These are phyloP conservation scores for Alethe castanea DNA, from an alignment of 2,113 vertebrate genomes.

Conservation along the genomic window DNA sequence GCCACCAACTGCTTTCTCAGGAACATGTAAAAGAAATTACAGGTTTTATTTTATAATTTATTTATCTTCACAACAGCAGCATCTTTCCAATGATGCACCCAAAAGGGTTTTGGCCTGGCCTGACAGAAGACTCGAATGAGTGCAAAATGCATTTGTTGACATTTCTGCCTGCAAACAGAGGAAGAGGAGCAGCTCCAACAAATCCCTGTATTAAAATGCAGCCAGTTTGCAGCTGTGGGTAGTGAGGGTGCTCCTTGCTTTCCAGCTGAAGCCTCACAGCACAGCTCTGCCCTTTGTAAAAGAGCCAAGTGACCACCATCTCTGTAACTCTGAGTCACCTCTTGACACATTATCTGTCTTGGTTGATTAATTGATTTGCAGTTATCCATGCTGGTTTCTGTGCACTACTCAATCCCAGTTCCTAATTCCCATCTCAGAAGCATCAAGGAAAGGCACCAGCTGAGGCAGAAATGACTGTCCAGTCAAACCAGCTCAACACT, in stretches of 20 bases:
- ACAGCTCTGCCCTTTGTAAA: background rate
- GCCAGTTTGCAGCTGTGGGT: background rate
- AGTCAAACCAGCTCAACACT: accelerated
- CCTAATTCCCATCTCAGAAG: background rate
- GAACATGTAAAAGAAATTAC: background rate
- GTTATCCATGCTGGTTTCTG: background rate
- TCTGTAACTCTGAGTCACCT: background rate
- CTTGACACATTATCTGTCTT: background rate
- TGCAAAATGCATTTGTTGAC: background rate
- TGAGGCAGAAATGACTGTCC: background rate
- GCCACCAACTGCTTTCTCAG: background rate
- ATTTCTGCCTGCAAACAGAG: background rate
- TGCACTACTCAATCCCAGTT: background rate
- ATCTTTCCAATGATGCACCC: background rate
- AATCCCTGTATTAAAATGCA: accelerated
- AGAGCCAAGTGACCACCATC: background rate
- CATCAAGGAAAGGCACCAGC: background rate
- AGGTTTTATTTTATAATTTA: background rate
- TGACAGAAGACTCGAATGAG: background rate
- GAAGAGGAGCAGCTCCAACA: background rate
- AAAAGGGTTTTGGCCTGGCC: background rate
- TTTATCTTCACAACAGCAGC: background rate
- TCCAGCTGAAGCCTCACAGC: background rate
- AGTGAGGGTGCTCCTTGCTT: background rate
- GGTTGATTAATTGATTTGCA: background rate